phyloP scores from a whole-genome alignment of 2,797 vertebrate genomes.

The Chelonia mydas region DNA sequence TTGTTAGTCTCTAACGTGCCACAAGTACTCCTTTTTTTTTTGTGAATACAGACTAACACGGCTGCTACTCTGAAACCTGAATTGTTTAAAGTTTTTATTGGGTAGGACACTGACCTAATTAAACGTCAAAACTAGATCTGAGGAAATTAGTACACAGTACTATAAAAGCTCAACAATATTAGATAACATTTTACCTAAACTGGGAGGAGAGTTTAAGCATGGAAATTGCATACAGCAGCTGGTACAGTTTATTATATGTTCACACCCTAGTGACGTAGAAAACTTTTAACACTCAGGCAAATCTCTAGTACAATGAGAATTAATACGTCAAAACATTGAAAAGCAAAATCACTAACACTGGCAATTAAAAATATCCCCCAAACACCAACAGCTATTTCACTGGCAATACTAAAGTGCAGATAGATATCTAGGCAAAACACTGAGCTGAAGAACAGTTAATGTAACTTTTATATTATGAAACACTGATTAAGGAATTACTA shows the following conservation, averaged over 20 bases:
- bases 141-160: neutral
- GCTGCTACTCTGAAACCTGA: neutral
- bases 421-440: neutral
- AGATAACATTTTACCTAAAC: neutral
- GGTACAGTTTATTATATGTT: neutral
- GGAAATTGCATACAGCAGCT: neutral
- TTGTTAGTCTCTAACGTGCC: no score
- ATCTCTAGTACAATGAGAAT: neutral
- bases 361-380: neutral
- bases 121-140: neutral
- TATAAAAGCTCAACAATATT: neutral
- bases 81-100: neutral
- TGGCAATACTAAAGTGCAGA: neutral
- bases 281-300: neutral
- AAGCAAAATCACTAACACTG: neutral
- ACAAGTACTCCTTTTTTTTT: no score
- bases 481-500: neutral
- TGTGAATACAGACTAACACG: no score
- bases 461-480: neutral
- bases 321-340: neutral
- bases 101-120: neutral
- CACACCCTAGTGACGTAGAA: rapidly evolving
- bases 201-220: neutral
- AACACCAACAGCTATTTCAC: neutral
- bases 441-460: neutral